phyloP scores from a whole-genome alignment of 1,140 invertebrate genomes.

The Lepidostoma basale region DNA sequence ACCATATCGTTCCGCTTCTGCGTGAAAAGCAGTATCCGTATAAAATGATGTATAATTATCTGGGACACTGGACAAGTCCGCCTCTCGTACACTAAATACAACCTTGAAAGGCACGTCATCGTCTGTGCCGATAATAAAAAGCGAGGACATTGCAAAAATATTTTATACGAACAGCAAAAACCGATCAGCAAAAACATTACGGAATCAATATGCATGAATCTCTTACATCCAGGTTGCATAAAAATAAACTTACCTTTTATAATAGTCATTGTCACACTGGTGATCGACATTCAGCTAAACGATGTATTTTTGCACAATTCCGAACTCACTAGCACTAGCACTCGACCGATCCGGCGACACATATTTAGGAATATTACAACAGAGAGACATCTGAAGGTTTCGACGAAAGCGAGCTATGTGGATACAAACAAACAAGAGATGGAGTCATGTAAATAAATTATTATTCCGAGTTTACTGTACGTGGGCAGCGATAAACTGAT shows the following conservation, averaged over 20 bases:
- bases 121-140: background rate
- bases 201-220: too few relatives aligned
- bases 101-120: background rate
- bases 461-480: slow-evolving; percentile 33
- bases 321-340: slow-evolving; percentile 11
- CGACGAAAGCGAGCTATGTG: slow-evolving; percentile 36
- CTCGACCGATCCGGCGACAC: slow-evolving; percentile 13
- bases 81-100: slow-evolving; percentile 8
- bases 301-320: slow-evolving; percentile 20
- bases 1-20: too few relatives aligned
- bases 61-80: background rate
- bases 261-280: slow-evolving; percentile 36
- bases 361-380: slow-evolving; percentile 33
- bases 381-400: slow-evolving; percentile 39
- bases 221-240: too few relatives aligned
- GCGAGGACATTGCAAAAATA: background rate
- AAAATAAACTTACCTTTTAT: slow-evolving; percentile 30
- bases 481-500: slow-evolving; percentile 31
- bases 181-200: background rate
- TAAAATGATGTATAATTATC: too few relatives aligned
- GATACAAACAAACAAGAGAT: slow-evolving; percentile 38
- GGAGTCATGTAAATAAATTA: slow-evolving; percentile 41
- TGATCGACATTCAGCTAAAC: slow-evolving; percentile 6
- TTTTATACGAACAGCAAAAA: too few relatives aligned
- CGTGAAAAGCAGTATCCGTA: too few relatives aligned